phyloP scores from a whole-genome alignment of 2,888 invertebrate genomes.

The Morinoia aosen region DNA sequence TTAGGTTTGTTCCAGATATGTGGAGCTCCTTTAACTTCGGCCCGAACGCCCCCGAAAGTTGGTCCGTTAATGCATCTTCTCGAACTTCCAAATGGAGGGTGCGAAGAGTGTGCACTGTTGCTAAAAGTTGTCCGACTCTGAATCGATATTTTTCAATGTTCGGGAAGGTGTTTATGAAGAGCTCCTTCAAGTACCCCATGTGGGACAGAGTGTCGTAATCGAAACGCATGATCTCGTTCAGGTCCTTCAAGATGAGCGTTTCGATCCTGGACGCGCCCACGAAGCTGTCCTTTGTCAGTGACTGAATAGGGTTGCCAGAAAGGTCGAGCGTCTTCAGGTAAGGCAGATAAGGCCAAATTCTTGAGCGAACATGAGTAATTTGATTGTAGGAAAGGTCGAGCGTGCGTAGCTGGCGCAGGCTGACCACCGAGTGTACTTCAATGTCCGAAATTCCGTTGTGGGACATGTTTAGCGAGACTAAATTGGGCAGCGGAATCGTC shows the following conservation, averaged over 20 bases:
- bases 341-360: conserved; percentile 74
- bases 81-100: conserved; percentile 83
- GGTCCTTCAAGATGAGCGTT: conserved; percentile 80
- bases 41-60: conserved; percentile 83
- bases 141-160: conserved; percentile 76
- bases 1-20: conserved; percentile 83
- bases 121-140: conserved; percentile 74
- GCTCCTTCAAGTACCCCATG: conserved; percentile 80
- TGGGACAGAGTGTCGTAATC: conserved; percentile 83
- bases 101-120: conserved; percentile 81
- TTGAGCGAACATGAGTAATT: conserved; percentile 74
- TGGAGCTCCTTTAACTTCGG: conserved; percentile 85
- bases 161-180: conserved; percentile 83
- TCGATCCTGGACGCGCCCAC: conserved; percentile 66
- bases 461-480: conserved; percentile 85
- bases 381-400: conserved; percentile 85
- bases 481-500: conserved; percentile 80
- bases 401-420: conserved; percentile 76
- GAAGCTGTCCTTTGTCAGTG: conserved; percentile 69
- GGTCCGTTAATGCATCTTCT: conserved; percentile 81
- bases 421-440: conserved; percentile 79
- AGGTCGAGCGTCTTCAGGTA: conserved; percentile 83
- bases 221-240: conserved; percentile 81
- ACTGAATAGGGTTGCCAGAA: conserved; percentile 83
- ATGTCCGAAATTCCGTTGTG: conserved; percentile 82